Base-by-base conservation (phyloP, 2,113 vertebrate species). In the Tringa solitaria region DNA sequence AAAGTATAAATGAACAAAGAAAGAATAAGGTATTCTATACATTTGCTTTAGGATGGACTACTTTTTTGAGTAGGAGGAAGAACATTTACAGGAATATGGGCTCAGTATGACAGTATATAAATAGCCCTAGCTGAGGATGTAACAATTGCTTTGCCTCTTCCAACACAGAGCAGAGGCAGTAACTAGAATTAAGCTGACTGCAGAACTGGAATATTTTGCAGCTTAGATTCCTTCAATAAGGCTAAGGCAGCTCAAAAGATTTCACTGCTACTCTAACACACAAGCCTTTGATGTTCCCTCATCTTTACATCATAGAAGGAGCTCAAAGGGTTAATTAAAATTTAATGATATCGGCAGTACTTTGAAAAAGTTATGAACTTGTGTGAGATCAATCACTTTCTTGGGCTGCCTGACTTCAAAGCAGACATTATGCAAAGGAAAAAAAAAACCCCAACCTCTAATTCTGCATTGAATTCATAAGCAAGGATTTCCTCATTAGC, bases 321-420 rank as follows among this genome's bases (percentile, higher is more conserved):
- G 99, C 98, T 99, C 99, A 99, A 99, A 99, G 99, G 98, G 98
- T 99, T 98, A 98, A 99, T 99, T 99, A 99, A 99, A 99, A 99
- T 99, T 99, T 99, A 99, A 99, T 99, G 98, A 99, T 99, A 99
- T 99, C 95, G 87, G 98, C 98, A 98, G 98, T 98, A 98, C 98
- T 99, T 99, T 99, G 98, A 99, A 99, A 99, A 99, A 98, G 98
- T 99, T 99, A 99, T 98, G 98, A 99, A 99, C 98, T 99, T 99
- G 98, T 98, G 98, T 92, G 97, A 99, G 99, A 99, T 99, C 99
- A 99, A 99, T 98, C 99, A 99, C 98, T 99, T 99, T 98, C 98
- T 99, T 98, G 98, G 98, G 98, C 97, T 98, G 98, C 98, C 98
- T 92, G 96, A 99, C 99, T 99, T 99, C 99, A 99, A 99, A 99